Conservation (phyloP, 2,113 vertebrate species). For the Hyla sarda region DNA sequence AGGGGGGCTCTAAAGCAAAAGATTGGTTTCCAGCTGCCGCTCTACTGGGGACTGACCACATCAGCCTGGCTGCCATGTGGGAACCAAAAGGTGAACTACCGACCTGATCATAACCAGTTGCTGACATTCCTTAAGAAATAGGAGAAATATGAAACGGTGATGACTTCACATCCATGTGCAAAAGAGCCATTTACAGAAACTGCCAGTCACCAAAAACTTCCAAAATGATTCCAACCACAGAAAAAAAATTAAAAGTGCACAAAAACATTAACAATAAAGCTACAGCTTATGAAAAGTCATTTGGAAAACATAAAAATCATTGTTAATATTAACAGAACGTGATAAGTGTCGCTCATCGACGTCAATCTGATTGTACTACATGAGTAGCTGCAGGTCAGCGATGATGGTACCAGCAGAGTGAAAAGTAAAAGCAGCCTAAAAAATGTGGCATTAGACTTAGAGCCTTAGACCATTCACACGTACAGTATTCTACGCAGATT, state of each 20-base stretch:
- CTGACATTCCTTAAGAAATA: not conserved
- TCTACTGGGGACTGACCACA: constrained; percentile 16
- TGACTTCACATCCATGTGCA: not conserved
- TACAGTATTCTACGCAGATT: too few species aligned
- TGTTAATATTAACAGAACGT: too few species aligned
- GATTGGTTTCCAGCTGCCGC: constrained; percentile 29
- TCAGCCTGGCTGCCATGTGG: constrained; percentile 25
- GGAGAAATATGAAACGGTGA: not conserved
- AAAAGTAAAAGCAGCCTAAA: too few species aligned
- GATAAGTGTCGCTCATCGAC: too few species aligned
- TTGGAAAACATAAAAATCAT: too few species aligned
- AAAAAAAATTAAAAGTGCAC: not conserved
- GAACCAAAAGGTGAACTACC: not conserved
- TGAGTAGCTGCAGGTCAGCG: too few species aligned
- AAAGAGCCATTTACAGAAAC: not conserved
- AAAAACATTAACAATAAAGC: not conserved
- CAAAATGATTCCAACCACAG: not conserved
- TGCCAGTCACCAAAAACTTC: not conserved
- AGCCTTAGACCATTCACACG: too few species aligned
- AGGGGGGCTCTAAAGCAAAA: not conserved
- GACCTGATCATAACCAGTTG: not conserved
- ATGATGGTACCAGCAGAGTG: too few species aligned
- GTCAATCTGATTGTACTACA: too few species aligned
- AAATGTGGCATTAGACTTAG: too few species aligned
- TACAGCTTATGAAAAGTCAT: too few species aligned